These are phyloP conservation scores for Struthio camelus DNA, from an alignment of 2,113 vertebrate genomes.

Conservation along the genomic window DNA sequence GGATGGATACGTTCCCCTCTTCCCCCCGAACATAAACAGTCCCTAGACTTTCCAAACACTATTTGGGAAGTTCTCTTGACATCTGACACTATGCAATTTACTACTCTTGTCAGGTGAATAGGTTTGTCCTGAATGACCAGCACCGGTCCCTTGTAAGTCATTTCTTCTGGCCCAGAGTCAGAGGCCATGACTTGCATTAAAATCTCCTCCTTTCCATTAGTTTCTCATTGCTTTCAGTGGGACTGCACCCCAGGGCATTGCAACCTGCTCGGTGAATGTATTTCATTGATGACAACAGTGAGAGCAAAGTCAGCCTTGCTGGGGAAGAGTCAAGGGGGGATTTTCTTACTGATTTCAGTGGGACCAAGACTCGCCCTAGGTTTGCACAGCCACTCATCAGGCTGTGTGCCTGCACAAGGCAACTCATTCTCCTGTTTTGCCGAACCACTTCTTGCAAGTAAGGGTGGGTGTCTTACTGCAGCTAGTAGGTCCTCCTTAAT, in stretches of 20 bases:
- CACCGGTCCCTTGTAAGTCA: fast-evolving
- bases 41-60: slow-evolving; percentile 16
- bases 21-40: slow-evolving; percentile 21
- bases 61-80: slow-evolving; percentile 53
- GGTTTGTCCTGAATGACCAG: not conserved
- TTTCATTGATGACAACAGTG: no score
- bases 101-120: slow-evolving; percentile 10
- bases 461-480: not conserved
- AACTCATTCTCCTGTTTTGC: not conserved
- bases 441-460: not conserved
- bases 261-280: not conserved
- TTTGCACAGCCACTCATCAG: not conserved
- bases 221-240: not conserved
- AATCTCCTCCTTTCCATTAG: not conserved
- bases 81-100: slow-evolving; percentile 47
- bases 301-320: not conserved
- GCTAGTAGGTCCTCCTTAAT: not conserved
- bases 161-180: not conserved
- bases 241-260: not conserved
- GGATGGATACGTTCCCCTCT: not conserved
- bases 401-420: not conserved
- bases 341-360: not conserved
- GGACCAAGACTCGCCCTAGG: not conserved
- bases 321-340: no score
- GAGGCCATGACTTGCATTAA: not conserved